Percentiles rank a stretch among this genome's conserved stretches.
Evolutionary conservation across 2,797 vertebrate species (phyloP).

Genomic region (Gymnothorax reevesii): DNA sequence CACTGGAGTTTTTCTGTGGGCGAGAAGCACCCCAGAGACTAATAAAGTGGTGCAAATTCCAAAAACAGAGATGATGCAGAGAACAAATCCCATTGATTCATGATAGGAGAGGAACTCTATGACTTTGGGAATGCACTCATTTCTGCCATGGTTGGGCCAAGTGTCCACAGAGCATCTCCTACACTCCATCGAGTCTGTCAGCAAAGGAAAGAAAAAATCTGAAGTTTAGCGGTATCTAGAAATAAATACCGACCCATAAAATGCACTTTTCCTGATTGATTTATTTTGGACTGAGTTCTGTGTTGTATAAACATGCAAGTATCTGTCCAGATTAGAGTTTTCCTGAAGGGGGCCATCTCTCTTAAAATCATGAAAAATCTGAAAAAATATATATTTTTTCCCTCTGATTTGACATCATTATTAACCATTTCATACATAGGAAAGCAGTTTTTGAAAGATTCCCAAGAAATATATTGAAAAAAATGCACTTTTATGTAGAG

Average conservation of each 20-base stretch:
- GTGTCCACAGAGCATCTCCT: slow-evolving; percentile 59
- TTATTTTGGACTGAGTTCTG: not conserved
- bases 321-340: not conserved
- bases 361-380: too few relatives aligned
- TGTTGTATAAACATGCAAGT: not conserved
- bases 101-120: slow-evolving; percentile 66
- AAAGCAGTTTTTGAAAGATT: too few relatives aligned
- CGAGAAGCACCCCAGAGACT: slow-evolving; percentile 58
- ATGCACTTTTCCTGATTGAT: too few relatives aligned
- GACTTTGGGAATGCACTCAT: slow-evolving; percentile 60
- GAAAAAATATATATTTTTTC: too few relatives aligned
- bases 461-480: too few relatives aligned
- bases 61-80: slow-evolving; percentile 49
- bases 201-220: slow-evolving; percentile 8
- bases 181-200: slow-evolving; percentile 66
- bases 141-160: slow-evolving; percentile 62
- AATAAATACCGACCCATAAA: too few relatives aligned
- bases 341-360: too few relatives aligned
- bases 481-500: too few relatives aligned
- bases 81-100: slow-evolving; percentile 42
- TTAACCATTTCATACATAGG: too few relatives aligned
- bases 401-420: too few relatives aligned
- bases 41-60: slow-evolving; percentile 59
- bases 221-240: too few relatives aligned
- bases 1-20: slow-evolving; percentile 62